Percentiles rank a stretch among this genome's conserved stretches.
Evolutionary conservation across 2,797 vertebrate species (phyloP).

Genomic region (Sebastes iracundus): DNA sequence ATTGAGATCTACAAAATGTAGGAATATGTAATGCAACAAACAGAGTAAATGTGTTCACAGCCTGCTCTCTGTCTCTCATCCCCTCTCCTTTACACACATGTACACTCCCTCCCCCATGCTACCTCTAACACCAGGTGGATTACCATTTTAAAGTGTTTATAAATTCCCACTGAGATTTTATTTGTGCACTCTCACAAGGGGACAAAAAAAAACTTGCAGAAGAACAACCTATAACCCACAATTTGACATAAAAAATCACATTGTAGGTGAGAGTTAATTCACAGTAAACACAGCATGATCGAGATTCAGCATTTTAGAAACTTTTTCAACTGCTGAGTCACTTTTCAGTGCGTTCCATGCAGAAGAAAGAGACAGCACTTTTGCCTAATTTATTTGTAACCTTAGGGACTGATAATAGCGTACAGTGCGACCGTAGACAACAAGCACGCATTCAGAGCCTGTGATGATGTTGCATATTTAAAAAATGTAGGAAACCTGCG

Average conservation of each 20-base stretch:
- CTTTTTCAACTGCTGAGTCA: not conserved
- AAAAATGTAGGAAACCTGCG: not conserved
- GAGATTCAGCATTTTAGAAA: not conserved
- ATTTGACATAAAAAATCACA: not conserved
- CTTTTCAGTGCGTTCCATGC: not conserved
- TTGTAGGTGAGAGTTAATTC: not conserved
- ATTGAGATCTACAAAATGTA: not conserved
- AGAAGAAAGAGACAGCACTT: not conserved
- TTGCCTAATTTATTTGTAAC: conserved; percentile 3
- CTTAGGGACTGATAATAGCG: not conserved
- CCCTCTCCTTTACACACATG: conserved; percentile 4
- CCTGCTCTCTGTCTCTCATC: not conserved
- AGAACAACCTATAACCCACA: not conserved
- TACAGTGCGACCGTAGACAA: not conserved
- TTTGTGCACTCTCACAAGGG: not conserved
- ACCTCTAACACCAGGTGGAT: not conserved
- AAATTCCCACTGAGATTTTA: not conserved
- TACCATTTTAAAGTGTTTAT: conserved; percentile 6
- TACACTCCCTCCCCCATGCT: not conserved
- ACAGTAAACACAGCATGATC: not conserved
- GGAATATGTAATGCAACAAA: not conserved
- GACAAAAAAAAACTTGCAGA: not conserved
- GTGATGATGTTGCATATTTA: not conserved
- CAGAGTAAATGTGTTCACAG: not conserved
- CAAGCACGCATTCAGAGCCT: not conserved